Evolutionary conservation across 2,797 vertebrate species (phyloP), one percentile per base, ranked within the genome.

Genomic region (Halcyon leucocephala): DNA sequence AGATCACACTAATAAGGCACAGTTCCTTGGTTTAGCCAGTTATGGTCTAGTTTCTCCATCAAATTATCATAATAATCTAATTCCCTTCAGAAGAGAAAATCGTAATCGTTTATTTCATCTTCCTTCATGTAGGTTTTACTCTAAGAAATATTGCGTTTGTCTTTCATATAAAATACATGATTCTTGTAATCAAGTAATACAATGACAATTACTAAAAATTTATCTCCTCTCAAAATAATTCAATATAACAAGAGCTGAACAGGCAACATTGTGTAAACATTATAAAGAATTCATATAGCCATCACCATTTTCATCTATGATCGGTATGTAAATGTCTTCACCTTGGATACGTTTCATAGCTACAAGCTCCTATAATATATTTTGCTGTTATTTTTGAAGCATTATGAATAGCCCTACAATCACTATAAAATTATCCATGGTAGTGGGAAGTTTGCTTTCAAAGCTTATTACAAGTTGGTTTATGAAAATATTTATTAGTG

Each of bases 11-110:
- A 96, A 95, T 81, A 91, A 95, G 67, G 64, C 91, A 76, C 57
- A 78, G 57, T 61, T 97, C 48, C 95, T 96, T 96, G 39, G 41
- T n/a, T 86, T 93, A 96, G 93, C n/a, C 5, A 57, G 57, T 93
- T 97, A 80, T 90, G 70, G 86, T 90, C 92, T 88, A 92, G 62
- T 93, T 97, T 96, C 76, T 86, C 82, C 82, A 83, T 52, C 71
- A 95, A 91, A 92, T 62, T 25, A 78, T 96, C 80, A 46, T 71
- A 86, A 97, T 93, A 90, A 96, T 46, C 66, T 69, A 92, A 96
- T 94, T 96, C 81, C 26, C 39, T 92, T 90, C 62, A 48, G 82
- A 78, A 86, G 22, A 82, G 73, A 93, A 55, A 70, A 93, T 64
- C 60, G n/a, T 66, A 37, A 82, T 61, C 29, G 37, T 33, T 94